Evolutionary conservation across 2,888 invertebrate species (phyloP).

Genomic region (Nowickia ferox): DNA sequence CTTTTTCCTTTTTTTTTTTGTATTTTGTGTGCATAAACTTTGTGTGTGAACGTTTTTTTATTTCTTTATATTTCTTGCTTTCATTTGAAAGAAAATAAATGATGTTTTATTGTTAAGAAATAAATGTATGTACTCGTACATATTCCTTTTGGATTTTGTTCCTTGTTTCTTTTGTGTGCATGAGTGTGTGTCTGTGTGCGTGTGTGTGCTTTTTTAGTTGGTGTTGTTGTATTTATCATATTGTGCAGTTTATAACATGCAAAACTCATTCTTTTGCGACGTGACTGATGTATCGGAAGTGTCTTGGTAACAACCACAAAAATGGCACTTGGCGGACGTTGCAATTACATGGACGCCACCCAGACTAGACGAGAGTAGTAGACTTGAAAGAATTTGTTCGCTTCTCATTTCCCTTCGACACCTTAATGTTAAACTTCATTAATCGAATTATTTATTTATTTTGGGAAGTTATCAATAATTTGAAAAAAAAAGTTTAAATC

Average conservation of each 20-base stretch:
- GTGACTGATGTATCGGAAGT: conserved; percentile 72
- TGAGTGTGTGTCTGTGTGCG: not conserved
- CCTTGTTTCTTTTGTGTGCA: not conserved
- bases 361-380: conserved; percentile 74
- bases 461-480: not conserved
- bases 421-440: conserved; percentile 54
- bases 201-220: conserved; percentile 7
- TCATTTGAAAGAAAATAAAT: conserved; percentile 48
- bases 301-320: conserved; percentile 66
- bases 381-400: conserved; percentile 67
- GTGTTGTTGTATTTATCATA: conserved; percentile 30
- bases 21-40: conserved; percentile 18
- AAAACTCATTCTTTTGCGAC: conserved; percentile 69
- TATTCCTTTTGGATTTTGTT: conserved; percentile 33
- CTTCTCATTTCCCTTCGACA: conserved; percentile 56
- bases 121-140: not conserved
- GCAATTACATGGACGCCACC: conserved; percentile 75
- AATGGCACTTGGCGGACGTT: conserved; percentile 73
- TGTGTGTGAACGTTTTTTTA: conserved; percentile 47
- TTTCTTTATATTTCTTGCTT: conserved; percentile 31
- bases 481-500: not conserved
- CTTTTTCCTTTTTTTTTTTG: conserved; percentile 6
- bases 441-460: conserved; percentile 45
- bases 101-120: conserved; percentile 58
- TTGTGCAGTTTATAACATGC: conserved; percentile 67